Percentiles rank a stretch among this genome's conserved stretches.
Conservation (phyloP, 1,140 invertebrate genomes). For the Heliconius nattereri region DNA sequence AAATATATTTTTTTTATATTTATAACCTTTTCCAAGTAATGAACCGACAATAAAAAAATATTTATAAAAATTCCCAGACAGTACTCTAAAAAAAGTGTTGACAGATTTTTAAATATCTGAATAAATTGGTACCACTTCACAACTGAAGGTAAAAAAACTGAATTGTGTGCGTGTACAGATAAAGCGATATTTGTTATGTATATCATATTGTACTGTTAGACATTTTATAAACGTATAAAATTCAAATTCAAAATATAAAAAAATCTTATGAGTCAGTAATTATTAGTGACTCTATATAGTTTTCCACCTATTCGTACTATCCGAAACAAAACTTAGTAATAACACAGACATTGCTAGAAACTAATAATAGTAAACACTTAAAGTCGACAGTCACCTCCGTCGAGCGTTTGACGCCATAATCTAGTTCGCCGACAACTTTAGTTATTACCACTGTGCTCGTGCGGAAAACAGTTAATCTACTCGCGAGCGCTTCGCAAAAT, state of each 20-base stretch:
- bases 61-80: too few relatives aligned
- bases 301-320: too few relatives aligned
- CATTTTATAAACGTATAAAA: background rate
- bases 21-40: too few relatives aligned
- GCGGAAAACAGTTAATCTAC: slow-evolving; percentile 48
- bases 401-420: background rate
- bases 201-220: too few relatives aligned
- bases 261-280: too few relatives aligned
- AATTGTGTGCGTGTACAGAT: background rate
- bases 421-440: background rate
- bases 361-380: background rate
- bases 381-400: background rate
- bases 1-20: too few relatives aligned
- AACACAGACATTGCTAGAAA: background rate
- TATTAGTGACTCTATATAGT: too few relatives aligned
- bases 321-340: too few relatives aligned
- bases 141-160: background rate
- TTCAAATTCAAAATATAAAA: background rate
- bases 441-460: slow-evolving; percentile 5
- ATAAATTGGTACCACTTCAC: background rate
- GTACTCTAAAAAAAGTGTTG: too few relatives aligned
- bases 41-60: too few relatives aligned
- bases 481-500: slow-evolving; percentile 40
- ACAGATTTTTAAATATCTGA: background rate
- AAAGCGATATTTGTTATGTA: too few relatives aligned